Base-by-base conservation (phyloP, 2,797 vertebrate genomes). In the Alauda arvensis region DNA sequence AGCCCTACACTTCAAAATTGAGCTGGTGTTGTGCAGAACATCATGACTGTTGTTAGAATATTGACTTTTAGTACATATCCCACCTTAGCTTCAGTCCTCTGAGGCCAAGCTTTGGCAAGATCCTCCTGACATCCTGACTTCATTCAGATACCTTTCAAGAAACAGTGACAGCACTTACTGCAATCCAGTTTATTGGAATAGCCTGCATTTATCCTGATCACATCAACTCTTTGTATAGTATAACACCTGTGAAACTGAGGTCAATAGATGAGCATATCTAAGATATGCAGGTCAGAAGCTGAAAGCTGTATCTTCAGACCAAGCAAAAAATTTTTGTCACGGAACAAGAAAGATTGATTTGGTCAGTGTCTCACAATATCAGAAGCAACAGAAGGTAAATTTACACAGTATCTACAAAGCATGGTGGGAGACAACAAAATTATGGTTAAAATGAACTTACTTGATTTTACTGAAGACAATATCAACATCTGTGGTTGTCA, bases 391-490 rank as follows among this genome's bases (percentile, higher is more conserved):
- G 52, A 39, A 79, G 20, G 51, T 9, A 80, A 68, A 66, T 25
- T 56, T 37, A 79, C 28, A 77, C 6, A 2, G 0, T 33, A 26
- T 29, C 43, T 40, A 70, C 7, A 72, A 83, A 83, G 63, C 10
- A 29, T 4, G 5, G 3, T 4, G 29, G 23, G 8, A 18, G 37
- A 85, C 24, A 83, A 87, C 13, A 13, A 56, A 81, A 28, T 17
- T 6, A 39, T 3, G 26, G 42, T 57, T 87, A 31, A 88, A 82
- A 66, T 24, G 12, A 72, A 95, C 98, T 97, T 97, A 99, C 99
- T 99, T 99, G 97, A 99, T 99, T 98, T 99, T 99, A 96, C 98
- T 98, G 98, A 99, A 99, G 96, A 99, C 98, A 10, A 99, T 99
- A 96, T 99, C 99, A 94, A 99, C 98, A 31, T 99, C 99, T 3